These are phyloP conservation scores for Phalanger gymnotis DNA, from an alignment of 2,797 vertebrate genomes.

Conservation along the genomic window DNA sequence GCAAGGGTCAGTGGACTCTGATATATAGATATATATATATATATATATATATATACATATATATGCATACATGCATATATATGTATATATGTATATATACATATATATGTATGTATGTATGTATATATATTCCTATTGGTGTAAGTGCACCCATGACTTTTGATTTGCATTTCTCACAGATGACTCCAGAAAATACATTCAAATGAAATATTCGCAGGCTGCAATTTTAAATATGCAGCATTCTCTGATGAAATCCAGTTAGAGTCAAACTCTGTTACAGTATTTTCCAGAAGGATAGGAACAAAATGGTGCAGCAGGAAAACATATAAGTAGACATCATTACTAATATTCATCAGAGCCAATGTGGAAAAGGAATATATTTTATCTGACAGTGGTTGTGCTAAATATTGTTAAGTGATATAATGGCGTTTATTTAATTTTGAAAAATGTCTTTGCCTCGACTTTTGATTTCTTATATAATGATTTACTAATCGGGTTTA, in stretches of 20 bases:
- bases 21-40: background rate
- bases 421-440: conserved; percentile 2
- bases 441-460: conserved; percentile 14
- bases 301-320: background rate
- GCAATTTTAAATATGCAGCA: background rate
- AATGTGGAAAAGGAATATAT: background rate
- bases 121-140: conserved; percentile 11
- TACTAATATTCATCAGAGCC: background rate
- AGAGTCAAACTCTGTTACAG: background rate
- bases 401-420: conserved; percentile 14
- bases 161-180: background rate
- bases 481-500: background rate
- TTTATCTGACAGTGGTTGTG: conserved; percentile 5
- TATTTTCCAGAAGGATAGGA: background rate
- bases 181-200: background rate
- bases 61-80: too few relatives aligned
- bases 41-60: too few relatives aligned
- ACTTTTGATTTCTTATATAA: conserved; percentile 14
- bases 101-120: too few relatives aligned
- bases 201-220: background rate
- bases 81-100: too few relatives aligned
- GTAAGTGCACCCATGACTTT: background rate
- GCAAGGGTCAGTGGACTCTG: background rate
- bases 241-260: conserved; percentile 13
- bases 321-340: background rate